These are phyloP conservation scores for Lamproptera curius DNA, from an alignment of 2,888 invertebrate genomes.

Conservation along the genomic window DNA sequence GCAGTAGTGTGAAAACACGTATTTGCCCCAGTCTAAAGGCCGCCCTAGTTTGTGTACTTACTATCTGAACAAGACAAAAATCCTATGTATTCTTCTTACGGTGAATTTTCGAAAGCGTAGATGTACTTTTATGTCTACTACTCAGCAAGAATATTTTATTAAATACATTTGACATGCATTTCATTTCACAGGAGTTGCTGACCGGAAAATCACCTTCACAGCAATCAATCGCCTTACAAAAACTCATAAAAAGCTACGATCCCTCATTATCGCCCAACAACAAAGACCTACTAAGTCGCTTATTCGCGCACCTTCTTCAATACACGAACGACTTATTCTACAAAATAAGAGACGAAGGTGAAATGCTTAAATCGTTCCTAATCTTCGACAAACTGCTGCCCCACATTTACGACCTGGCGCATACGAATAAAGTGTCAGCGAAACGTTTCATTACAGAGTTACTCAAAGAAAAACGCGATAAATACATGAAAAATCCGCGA, in stretches of 20 bases:
- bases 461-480: conserved; percentile 84
- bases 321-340: conserved; percentile 83
- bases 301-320: conserved; percentile 88
- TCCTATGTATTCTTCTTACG: not conserved
- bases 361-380: conserved; percentile 75
- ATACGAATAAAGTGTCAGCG: conserved; percentile 82
- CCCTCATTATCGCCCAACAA: conserved; percentile 88
- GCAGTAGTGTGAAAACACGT: too few species aligned
- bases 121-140: too few species aligned
- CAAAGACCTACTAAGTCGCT: conserved; percentile 83
- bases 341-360: conserved; percentile 46
- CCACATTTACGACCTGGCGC: conserved; percentile 82
- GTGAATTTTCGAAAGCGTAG: too few species aligned
- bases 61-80: not conserved
- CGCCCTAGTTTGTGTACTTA: too few species aligned
- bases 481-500: conserved; percentile 79
- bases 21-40: too few species aligned
- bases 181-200: conserved; percentile 71
- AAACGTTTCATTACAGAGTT: conserved; percentile 83
- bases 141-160: too few species aligned
- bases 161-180: not conserved
- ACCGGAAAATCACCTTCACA: conserved; percentile 79
- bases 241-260: conserved; percentile 93
- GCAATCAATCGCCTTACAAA: conserved; percentile 84
- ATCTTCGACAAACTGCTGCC: conserved; percentile 78